phyloP scores from a whole-genome alignment of 2,113 vertebrate genomes.

The Gobius niger region DNA sequence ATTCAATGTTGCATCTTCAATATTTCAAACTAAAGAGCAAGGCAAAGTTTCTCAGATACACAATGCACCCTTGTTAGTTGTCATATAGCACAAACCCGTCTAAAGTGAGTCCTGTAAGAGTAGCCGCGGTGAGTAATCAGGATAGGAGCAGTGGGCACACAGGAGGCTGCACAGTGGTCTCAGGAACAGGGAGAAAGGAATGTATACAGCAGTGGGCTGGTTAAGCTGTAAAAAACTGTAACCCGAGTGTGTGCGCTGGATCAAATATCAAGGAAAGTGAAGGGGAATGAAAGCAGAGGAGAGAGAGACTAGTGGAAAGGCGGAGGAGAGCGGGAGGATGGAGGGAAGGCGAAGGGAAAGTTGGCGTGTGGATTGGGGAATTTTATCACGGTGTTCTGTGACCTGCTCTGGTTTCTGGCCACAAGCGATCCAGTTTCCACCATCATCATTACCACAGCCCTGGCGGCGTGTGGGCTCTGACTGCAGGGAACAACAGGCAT shows the following conservation, averaged over 20 bases:
- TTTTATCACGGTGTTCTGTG: constrained; percentile 98
- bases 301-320: constrained; percentile 64
- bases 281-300: constrained; percentile 89
- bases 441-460: constrained; percentile 69
- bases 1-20: constrained; percentile 39
- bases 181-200: constrained; percentile 92
- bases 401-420: constrained; percentile 96
- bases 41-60: constrained; percentile 65
- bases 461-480: constrained; percentile 42
- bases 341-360: constrained; percentile 89
- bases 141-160: constrained; percentile 62
- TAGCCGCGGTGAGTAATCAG: constrained; percentile 95
- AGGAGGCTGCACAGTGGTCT: constrained; percentile 66
- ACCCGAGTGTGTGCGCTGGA: constrained; percentile 86
- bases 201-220: constrained; percentile 95
- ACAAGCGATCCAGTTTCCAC: constrained; percentile 82
- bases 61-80: constrained; percentile 94
- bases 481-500: constrained; percentile 75
- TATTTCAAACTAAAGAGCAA: constrained; percentile 37
- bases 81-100: constrained; percentile 85
- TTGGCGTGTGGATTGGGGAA: constrained; percentile 95
- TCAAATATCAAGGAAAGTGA: constrained; percentile 99
- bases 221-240: constrained; percentile 99
- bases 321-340: constrained; percentile 40
- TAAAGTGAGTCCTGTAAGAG: constrained; percentile 97